Conservation (phyloP, 2,797 vertebrate genomes). For the Falco novaeseelandiae region DNA sequence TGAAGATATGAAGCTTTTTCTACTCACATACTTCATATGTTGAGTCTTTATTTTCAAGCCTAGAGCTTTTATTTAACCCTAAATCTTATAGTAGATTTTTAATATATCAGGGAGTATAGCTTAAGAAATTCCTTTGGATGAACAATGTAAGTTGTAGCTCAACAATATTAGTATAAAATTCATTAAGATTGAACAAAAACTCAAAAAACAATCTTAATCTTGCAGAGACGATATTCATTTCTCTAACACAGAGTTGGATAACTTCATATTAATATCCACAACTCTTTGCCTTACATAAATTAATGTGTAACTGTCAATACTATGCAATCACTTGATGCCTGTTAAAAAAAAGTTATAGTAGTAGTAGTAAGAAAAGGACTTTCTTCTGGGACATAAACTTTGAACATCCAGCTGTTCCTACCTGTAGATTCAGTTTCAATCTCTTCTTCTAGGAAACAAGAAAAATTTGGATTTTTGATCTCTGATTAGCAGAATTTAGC, state of each 20-base stretch:
- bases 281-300: background rate
- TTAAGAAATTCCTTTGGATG: background rate
- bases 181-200: background rate
- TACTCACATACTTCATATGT: background rate
- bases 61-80: background rate
- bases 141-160: background rate
- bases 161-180: background rate
- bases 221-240: background rate
- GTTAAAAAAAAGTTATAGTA: background rate
- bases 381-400: background rate
- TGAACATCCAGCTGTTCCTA: background rate
- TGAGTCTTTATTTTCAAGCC: background rate
- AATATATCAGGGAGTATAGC: background rate
- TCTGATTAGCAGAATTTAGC: background rate
- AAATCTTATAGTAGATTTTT: background rate
- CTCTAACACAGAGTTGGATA: background rate
- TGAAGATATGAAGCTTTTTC: background rate
- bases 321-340: background rate
- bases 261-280: background rate
- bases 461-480: background rate
- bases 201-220: background rate
- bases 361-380: background rate
- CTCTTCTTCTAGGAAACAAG: background rate
- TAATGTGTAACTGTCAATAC: background rate
- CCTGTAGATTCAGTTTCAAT: background rate